Evolutionary conservation across 2,888 invertebrate species (phyloP).

Genomic region (Sclerodermus sp.): DNA sequence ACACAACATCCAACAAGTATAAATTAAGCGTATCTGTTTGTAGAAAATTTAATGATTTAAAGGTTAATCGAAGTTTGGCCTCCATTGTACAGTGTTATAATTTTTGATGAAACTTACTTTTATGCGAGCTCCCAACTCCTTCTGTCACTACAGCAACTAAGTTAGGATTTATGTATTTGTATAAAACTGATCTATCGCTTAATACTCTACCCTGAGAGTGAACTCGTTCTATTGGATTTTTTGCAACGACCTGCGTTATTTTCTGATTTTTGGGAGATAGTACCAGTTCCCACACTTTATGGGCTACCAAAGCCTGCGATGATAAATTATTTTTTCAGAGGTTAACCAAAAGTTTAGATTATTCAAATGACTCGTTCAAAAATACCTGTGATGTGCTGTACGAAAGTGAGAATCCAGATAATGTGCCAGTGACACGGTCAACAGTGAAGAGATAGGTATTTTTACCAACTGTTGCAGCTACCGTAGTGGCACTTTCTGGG

Average conservation of each 20-base stretch:
- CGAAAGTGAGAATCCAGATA: slow-evolving; percentile 67
- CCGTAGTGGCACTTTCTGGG: slow-evolving; percentile 62
- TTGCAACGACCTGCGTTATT: slow-evolving; percentile 67
- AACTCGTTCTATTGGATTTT: slow-evolving; percentile 73
- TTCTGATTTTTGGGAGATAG: slow-evolving; percentile 65
- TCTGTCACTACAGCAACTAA: slow-evolving; percentile 84
- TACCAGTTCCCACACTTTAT: slow-evolving; percentile 74
- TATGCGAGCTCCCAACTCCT: slow-evolving; percentile 73
- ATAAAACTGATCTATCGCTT: slow-evolving; percentile 93
- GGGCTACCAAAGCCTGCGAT: slow-evolving; percentile 64
- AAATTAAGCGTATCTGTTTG: slow-evolving; percentile 76
- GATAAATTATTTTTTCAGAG: not conserved
- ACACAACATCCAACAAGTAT: slow-evolving; percentile 87
- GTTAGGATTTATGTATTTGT: slow-evolving; percentile 98
- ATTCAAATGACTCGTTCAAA: not conserved
- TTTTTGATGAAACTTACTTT: slow-evolving; percentile 61
- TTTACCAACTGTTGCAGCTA: slow-evolving; percentile 60
- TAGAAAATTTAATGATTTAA: slow-evolving; percentile 15
- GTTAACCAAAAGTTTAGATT: not conserved
- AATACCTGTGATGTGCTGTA: slow-evolving; percentile 55
- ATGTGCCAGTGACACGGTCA: slow-evolving; percentile 62
- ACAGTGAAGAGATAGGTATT: slow-evolving; percentile 69
- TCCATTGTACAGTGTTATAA: no score
- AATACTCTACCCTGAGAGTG: slow-evolving; percentile 95
- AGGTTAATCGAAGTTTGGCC: slow-evolving; percentile 4